Evolutionary conservation across 2,888 invertebrate species (phyloP), one percentile per base, ranked within the genome.

Genomic region (Scelioninae gen. 1): DNA sequence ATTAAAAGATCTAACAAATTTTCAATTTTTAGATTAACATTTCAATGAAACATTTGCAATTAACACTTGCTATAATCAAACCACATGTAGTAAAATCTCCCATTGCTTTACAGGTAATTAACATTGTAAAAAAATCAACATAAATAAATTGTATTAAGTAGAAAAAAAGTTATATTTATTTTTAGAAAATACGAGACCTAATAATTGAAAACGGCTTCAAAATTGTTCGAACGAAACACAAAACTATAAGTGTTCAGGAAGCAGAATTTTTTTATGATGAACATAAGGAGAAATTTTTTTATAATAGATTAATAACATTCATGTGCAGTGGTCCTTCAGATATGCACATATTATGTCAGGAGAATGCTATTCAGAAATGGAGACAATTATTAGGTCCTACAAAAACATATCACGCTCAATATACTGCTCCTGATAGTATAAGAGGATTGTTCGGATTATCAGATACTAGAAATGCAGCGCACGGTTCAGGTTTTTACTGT

Each of bases 381-480:
- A 94, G 98, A 84, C 90, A 93, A 65, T 92, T 98, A 60, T 95
- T 98, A 93, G 98, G 98, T 0, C 98, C 98, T 0, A 98, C 98
- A 0, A 97, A 97, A 93, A 96, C 96, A 0, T 96, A 94, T 89
- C 95, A 95, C 91, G 95, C 97, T 0, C 95, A 97, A 80, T 96
- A 95, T 89, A 94, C 95, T 74, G 94, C 95, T 69, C 98, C 98
- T 0, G 92, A 95, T 68, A 95, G 96, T 66, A 95, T 99, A 82
- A 93, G 99, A 87, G 97, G 97, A 1, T 93, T 94, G 89, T 97
- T 96, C 93, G 98, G 98, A 0, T 93, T 98, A 15, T 97, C 98
- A 0, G 99, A 99, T 91, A 98, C 99, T 0, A 94, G 98, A 88
- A 99, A 99, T 93, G 97, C 97, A 1, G 96, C 96, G 9, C 99